Conservation (phyloP, 1,140 invertebrate species). For the Araneus ventricosus region DNA sequence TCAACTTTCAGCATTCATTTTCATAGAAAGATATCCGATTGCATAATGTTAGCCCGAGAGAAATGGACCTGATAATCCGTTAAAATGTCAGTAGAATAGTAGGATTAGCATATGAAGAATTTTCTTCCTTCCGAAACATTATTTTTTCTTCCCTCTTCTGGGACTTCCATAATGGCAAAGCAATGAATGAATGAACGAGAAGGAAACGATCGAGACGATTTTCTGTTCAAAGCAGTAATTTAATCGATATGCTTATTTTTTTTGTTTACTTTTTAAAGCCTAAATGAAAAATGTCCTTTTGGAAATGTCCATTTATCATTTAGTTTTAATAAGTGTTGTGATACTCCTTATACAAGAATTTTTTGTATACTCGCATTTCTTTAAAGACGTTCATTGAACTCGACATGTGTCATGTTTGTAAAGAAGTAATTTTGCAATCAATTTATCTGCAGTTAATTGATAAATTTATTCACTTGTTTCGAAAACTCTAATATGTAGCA, state of each 20-base stretch:
- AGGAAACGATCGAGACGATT: not conserved
- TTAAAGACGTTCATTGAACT: too few species aligned
- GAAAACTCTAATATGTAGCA: too few species aligned
- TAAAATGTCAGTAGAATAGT: slow-evolving; percentile 37
- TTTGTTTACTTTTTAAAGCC: not conserved
- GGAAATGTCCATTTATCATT: not conserved
- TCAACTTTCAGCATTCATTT: slow-evolving; percentile 2
- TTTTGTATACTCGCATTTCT: not conserved
- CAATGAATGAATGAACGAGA: not conserved
- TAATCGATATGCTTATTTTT: not conserved
- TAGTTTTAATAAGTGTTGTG: not conserved
- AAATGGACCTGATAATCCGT: slow-evolving; percentile 15
- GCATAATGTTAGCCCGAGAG: not conserved
- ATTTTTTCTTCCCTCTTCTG: not conserved
- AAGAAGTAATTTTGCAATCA: too few species aligned
- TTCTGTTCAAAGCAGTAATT: not conserved
- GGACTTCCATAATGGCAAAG: not conserved
- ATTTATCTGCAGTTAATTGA: too few species aligned
- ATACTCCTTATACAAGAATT: not conserved
- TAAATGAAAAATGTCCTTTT: not conserved
- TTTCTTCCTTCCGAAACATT: not conserved
- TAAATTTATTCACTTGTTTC: too few species aligned
- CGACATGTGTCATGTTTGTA: too few species aligned
- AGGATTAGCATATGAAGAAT: slow-evolving; percentile 44
- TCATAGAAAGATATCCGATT: not conserved